Evolutionary conservation across 2,797 vertebrate genomes (phyloP), one percentile per base, ranked within the genome.

Genomic region (Onychomys arenicola): DNA sequence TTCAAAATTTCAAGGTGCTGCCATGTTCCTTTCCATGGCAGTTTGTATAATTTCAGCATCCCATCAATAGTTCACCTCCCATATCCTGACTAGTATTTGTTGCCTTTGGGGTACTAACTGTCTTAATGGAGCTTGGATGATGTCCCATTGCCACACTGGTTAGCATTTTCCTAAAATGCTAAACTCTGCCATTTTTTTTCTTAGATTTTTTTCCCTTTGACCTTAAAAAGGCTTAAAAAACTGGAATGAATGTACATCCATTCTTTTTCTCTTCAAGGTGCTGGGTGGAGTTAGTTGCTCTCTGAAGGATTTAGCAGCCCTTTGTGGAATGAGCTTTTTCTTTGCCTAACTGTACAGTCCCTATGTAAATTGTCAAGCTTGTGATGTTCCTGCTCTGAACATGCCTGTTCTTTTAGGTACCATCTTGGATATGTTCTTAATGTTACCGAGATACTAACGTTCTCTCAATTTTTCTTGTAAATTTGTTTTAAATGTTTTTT

Each of bases 161-260:
- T 77, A 84, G n/a, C n/a, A 19, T 83, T 73, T 95, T 40, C 17
- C 32, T 63, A 29, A 78, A 40, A 34, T 77, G 52, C 52, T 78
- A 32, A 76, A 37, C 32, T 87, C 37, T 59, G 32, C 40, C 23
- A 25, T 52, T 75, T 34, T 93, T 91, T 87, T 85, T 61, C 32
- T 78, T 65, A 69, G 57, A 37, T 69, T 88, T 52, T 49, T 49
- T 69, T 91, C 19, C 52, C 16, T 93, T 87, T 93, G 67, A 46
- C 17, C 34, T 83, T 89, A 61, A 82, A 82, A 25, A 80, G 69
- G 4, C 34, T 69, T 92, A 32, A 75, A 85, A 96, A 61, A 90
- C 71, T 93, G 69, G 52, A 55, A 49, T n/a, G 61, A 75, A 69
- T 27, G 1, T 10, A 29, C 57, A 43, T 43, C 3, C 3, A 5